Percentiles rank a stretch among this genome's conserved stretches.
These are phyloP conservation scores for Marisa cornuarietis DNA, from an alignment of 1,140 invertebrate species.

Conservation along the genomic window DNA sequence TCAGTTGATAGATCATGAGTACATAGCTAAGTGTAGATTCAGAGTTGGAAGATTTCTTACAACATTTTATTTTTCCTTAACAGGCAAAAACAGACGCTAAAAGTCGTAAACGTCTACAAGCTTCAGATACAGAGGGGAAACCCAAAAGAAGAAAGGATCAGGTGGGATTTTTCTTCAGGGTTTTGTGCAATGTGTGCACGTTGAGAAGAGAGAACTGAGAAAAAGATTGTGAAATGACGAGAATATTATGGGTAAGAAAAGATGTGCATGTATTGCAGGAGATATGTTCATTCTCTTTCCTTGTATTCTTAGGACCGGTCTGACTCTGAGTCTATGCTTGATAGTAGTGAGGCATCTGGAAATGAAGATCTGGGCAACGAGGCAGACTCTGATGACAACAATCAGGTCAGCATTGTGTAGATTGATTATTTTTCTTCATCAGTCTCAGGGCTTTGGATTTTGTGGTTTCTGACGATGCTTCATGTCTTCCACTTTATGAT, in stretches of 20 bases:
- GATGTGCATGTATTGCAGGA: not conserved
- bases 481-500: no score
- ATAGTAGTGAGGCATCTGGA: constrained; percentile 62
- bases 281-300: not conserved
- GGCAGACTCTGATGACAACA: constrained; percentile 58
- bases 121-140: constrained; percentile 46
- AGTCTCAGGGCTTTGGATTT: not conserved
- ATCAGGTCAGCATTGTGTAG: constrained; percentile 43
- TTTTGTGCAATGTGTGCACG: not conserved
- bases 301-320: constrained; percentile 42
- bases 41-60: no score
- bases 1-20: no score
- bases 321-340: constrained; percentile 61
- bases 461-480: no score
- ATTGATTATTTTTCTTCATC: not conserved
- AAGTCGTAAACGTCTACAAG: constrained; percentile 42
- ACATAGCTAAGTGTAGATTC: no score
- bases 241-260: no score
- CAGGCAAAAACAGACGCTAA: constrained; percentile 32
- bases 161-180: constrained; percentile 21
- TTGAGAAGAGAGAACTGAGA: not conserved
- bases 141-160: constrained; percentile 48
- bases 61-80: not conserved
- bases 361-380: constrained; percentile 63
- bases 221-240: no score